Evolutionary conservation across 1,140 invertebrate species (phyloP).

Genomic region (Leguminivora glycinivorella): DNA sequence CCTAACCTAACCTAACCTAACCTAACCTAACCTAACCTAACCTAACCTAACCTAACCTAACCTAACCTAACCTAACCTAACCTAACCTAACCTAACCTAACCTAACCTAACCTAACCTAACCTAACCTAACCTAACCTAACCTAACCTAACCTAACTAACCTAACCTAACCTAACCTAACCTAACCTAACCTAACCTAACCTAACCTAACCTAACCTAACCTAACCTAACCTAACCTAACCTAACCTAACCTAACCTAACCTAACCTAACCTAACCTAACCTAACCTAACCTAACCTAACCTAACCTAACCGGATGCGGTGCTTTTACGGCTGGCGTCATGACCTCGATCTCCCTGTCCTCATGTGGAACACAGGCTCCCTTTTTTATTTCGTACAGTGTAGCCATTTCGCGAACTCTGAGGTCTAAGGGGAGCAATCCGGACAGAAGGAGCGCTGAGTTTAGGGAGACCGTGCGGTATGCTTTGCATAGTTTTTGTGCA

Average conservation of each 20-base stretch:
- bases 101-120: constrained; percentile 6
- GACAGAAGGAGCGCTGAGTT: too few species aligned
- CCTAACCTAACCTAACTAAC: constrained; percentile 6
- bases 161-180: constrained; percentile 14
- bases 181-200: constrained; percentile 34
- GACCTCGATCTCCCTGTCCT: constrained; percentile 17
- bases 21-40: constrained; percentile 10
- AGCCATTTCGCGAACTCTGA: too few species aligned
- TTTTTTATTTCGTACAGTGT: too few species aligned
- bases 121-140: constrained; percentile 6
- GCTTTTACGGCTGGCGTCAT: too few species aligned
- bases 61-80: constrained; percentile 6
- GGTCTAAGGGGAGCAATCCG: too few species aligned
- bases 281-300: constrained; percentile 36
- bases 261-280: constrained; percentile 39
- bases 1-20: constrained; percentile 14
- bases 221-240: constrained; percentile 35
- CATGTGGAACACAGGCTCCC: too few species aligned
- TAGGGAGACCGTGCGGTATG: too few species aligned
- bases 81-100: constrained; percentile 6
- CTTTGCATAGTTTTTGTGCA: too few species aligned
- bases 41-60: constrained; percentile 6
- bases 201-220: constrained; percentile 33
- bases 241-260: constrained; percentile 40
- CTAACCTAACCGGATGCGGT: constrained; percentile 35